Base-by-base conservation (phyloP, 1,140 invertebrate species). In the Reticulitermes speratus region DNA sequence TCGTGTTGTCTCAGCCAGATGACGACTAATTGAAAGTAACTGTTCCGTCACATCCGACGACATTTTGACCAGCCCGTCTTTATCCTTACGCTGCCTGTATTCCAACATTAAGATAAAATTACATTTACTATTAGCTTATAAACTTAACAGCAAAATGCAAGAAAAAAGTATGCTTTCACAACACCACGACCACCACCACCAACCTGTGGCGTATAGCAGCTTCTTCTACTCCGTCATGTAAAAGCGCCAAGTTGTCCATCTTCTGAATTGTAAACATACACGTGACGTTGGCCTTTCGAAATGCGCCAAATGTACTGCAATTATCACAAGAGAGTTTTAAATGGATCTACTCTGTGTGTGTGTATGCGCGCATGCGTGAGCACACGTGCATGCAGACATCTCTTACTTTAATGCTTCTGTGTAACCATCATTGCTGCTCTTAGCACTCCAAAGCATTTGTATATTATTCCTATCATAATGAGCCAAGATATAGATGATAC, bases 1-100 rank as follows among this genome's bases (percentile, higher is more conserved):
- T 88, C 97, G 94, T 25, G 97, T 96, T 32, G 97, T 97, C 88
- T 96, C 95, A 30, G 96, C 95, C 87, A 99, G 91, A 90, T 96
- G 95, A 86, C 96, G 93, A 87, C 96, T 97, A 86, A 98, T 96
- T 82, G 95, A 94, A 81, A 97, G 90, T 88, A 99, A 91, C 90
- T 95, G 96, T 87, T 98, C 96, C 7, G 97, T 98, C 0, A 97
- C 93, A 89, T 94, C 94, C 87, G 93, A 93, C 23, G 94, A 95
- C 88, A 93, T 92, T 90, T 95, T 94, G 3, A 94, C 91, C 87
- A 95, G 88, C 88, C 91, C 92, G 89, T 94, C 93, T 89, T 94
- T 94, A 87, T 95, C 94, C 83, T 93, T 92, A 89, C 94, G 94
- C 88, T 88, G 84, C 75, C 89, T 90, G 85, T 30, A 82, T 32